Conservation (phyloP, 2,113 vertebrate species). For the Solea senegalensis region DNA sequence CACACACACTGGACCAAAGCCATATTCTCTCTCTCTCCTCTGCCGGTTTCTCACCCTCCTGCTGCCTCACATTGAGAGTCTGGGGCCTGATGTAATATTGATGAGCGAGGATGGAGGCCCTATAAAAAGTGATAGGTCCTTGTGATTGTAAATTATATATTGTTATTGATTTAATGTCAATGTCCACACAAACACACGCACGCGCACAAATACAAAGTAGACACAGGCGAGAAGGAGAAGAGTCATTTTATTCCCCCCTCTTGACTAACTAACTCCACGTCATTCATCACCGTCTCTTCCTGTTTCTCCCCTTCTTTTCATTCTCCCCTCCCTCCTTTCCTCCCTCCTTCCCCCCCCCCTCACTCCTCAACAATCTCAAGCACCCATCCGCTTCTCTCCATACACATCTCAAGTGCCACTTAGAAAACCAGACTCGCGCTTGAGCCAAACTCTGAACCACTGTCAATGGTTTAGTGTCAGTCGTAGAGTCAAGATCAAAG, state of each 20-base stretch:
- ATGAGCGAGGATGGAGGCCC: slow-evolving; percentile 92
- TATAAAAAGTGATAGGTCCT: slow-evolving; percentile 96
- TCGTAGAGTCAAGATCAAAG: slow-evolving; percentile 43
- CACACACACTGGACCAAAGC: slow-evolving; percentile 59
- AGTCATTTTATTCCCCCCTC: slow-evolving; percentile 6
- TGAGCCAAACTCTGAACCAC: slow-evolving; percentile 59
- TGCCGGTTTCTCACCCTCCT: slow-evolving; percentile 60
- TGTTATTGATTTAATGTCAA: slow-evolving; percentile 89
- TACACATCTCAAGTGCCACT: slow-evolving; percentile 71
- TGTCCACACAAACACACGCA: slow-evolving; percentile 48
- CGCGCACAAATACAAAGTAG: slow-evolving; percentile 32
- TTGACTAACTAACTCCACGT: slow-evolving; percentile 58
- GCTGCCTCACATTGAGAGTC: slow-evolving; percentile 56
- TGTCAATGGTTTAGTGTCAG: slow-evolving; percentile 41
- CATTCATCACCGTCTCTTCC: slow-evolving; percentile 48
- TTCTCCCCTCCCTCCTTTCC: slow-evolving; percentile 3
- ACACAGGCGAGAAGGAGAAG: slow-evolving; percentile 16
- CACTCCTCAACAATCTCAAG: slow-evolving; percentile 69
- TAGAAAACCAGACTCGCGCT: slow-evolving; percentile 61
- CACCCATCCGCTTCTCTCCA: slow-evolving; percentile 58
- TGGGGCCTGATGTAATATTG: slow-evolving; percentile 97
- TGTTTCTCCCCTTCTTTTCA: slow-evolving; percentile 16
- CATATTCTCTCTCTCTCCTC: slow-evolving; percentile 62
- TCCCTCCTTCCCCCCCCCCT: slow-evolving; percentile 39
- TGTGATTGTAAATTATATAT: slow-evolving; percentile 97